phyloP scores from a whole-genome alignment of 1,140 invertebrate genomes.

The Amphibalanus amphitrite region DNA sequence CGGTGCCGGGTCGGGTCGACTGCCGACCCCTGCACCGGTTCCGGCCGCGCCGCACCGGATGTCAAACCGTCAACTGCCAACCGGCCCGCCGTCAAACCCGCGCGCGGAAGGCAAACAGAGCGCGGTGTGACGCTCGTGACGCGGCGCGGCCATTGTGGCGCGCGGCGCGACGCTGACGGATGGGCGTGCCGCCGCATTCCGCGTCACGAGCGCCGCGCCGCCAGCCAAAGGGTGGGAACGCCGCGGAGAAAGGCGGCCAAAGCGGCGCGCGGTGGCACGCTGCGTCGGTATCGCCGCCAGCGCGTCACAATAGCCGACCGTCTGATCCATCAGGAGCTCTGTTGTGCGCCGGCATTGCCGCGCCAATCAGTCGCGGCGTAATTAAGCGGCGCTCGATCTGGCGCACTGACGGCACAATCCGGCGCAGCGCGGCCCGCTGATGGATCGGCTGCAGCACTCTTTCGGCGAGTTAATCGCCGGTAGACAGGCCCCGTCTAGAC shows the following conservation, averaged over 20 bases:
- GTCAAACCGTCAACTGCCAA: too few relatives aligned
- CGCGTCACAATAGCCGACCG: too few relatives aligned
- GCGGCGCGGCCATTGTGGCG: background rate
- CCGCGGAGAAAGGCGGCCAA: background rate
- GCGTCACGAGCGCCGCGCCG: background rate
- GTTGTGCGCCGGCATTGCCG: background rate
- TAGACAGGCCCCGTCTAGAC: too few relatives aligned
- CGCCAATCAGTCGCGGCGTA: background rate
- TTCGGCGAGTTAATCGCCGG: background rate
- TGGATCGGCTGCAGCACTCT: background rate
- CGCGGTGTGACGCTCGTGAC: too few relatives aligned
- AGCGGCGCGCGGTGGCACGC: too few relatives aligned
- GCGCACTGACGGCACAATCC: background rate
- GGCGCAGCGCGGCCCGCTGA: background rate
- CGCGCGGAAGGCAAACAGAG: background rate
- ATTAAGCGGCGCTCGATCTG: background rate
- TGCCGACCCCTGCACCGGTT: too few relatives aligned
- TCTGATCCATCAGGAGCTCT: background rate
- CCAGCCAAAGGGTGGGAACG: background rate
- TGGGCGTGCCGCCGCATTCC: background rate
- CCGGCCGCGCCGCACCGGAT: background rate
- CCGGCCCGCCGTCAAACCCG: too few relatives aligned
- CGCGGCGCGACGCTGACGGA: background rate
- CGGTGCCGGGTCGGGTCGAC: too few relatives aligned
- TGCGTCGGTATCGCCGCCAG: background rate